A percentile compares a stretch with the other conserved stretches of the same genome.
Conservation (phyloP, 1,140 invertebrate genomes). For the Schlechtendalia chinensis region DNA sequence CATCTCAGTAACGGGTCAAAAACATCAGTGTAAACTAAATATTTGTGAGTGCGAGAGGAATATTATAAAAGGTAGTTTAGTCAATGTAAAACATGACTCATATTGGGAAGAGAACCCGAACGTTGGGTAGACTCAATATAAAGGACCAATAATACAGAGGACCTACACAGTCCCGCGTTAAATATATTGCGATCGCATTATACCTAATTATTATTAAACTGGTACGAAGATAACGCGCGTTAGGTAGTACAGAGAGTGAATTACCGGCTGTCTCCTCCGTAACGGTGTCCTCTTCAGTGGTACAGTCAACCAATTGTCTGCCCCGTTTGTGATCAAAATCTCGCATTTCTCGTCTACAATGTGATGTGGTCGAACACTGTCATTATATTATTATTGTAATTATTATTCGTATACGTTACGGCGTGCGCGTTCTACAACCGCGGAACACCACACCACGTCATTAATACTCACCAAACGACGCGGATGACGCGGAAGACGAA, state of each 20-base stretch:
- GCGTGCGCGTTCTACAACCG: neutral
- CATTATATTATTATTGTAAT: neutral
- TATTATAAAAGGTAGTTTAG: too few species aligned
- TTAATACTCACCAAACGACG: neutral
- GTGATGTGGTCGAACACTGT: slow-evolving; percentile 4
- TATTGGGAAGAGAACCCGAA: too few species aligned
- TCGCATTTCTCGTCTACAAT: slow-evolving; percentile 46
- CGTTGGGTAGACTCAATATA: too few species aligned
- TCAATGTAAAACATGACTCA: too few species aligned
- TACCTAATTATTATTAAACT: neutral
- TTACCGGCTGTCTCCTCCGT: slow-evolving; percentile 28
- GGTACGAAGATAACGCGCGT: neutral
- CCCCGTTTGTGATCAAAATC: slow-evolving; percentile 49
- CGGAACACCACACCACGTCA: neutral
- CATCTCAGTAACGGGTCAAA: too few species aligned
- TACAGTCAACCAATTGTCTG: slow-evolving; percentile 49
- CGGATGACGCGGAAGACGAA: neutral
- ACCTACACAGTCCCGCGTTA: too few species aligned
- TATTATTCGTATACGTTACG: too few species aligned
- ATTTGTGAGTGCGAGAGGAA: too few species aligned
- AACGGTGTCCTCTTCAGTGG: slow-evolving; percentile 44
- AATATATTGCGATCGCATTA: too few species aligned
- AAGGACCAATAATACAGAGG: too few species aligned
- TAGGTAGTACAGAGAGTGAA: neutral
- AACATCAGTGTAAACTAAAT: too few species aligned